phyloP scores from a whole-genome alignment of 2,113 vertebrate genomes.

The Stegastes partitus region DNA sequence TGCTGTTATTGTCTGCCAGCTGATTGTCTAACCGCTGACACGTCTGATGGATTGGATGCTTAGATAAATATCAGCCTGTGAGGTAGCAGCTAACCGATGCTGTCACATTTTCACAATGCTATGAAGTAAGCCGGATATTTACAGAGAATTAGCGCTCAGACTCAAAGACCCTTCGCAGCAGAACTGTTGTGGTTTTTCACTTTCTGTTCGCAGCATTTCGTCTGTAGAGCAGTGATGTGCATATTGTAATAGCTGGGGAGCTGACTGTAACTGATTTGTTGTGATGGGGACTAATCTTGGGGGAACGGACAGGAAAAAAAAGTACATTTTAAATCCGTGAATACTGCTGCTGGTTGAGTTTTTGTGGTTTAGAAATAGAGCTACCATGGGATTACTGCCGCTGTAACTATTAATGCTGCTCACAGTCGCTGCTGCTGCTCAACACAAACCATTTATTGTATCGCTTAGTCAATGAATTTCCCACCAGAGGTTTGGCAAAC shows the following conservation, averaged over 20 bases:
- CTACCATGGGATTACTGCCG: neutral
- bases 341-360: neutral
- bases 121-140: neutral
- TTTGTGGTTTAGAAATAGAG: neutral
- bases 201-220: no score
- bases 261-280: neutral
- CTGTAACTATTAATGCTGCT: neutral
- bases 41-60: slow-evolving; percentile 15
- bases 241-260: no score
- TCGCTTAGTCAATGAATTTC: neutral
- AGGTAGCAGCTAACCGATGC: neutral
- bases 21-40: slow-evolving; percentile 6
- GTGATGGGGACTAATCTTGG: no score
- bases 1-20: neutral
- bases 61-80: slow-evolving; percentile 26
- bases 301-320: no score
- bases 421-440: neutral
- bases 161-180: no score
- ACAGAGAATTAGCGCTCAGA: neutral
- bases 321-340: no score
- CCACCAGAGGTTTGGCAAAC: neutral
- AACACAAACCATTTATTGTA: neutral
- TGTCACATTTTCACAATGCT: neutral
- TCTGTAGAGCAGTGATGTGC: no score
- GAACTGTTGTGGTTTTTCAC: no score